Evolutionary conservation across 2,113 vertebrate species (phyloP).

Genomic region (Dasyprocta punctata): DNA sequence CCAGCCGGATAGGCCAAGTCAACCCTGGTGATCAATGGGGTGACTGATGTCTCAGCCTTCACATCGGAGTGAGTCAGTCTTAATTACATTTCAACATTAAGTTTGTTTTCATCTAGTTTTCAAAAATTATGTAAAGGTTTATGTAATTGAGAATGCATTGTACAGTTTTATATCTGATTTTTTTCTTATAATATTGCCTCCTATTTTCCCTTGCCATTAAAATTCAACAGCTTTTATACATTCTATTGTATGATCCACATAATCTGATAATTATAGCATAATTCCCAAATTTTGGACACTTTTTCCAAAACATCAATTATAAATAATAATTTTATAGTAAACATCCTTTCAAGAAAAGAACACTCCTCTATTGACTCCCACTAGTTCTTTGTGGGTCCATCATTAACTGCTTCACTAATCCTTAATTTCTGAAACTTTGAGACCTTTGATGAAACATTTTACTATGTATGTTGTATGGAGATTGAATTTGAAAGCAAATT

Average conservation of each 20-base stretch:
- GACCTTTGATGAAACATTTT: not conserved
- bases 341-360: not conserved
- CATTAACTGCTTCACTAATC: not conserved
- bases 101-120: conserved; percentile 28
- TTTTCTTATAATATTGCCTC: not conserved
- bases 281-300: not conserved
- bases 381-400: not conserved
- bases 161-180: not conserved
- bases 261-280: not conserved
- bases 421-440: not conserved
- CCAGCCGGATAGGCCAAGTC: not conserved
- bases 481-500: conserved; percentile 3
- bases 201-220: not conserved
- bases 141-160: not conserved
- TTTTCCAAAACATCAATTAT: not conserved
- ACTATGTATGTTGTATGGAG: not conserved
- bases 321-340: not conserved
- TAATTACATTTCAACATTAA: conserved; percentile 33
- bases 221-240: not conserved
- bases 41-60: not conserved
- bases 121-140: not conserved
- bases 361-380: not conserved
- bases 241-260: not conserved
- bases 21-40: not conserved
- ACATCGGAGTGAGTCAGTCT: not conserved